Evolutionary conservation across 2,888 invertebrate genomes (phyloP).

Genomic region (Drosophila paranaensis): DNA sequence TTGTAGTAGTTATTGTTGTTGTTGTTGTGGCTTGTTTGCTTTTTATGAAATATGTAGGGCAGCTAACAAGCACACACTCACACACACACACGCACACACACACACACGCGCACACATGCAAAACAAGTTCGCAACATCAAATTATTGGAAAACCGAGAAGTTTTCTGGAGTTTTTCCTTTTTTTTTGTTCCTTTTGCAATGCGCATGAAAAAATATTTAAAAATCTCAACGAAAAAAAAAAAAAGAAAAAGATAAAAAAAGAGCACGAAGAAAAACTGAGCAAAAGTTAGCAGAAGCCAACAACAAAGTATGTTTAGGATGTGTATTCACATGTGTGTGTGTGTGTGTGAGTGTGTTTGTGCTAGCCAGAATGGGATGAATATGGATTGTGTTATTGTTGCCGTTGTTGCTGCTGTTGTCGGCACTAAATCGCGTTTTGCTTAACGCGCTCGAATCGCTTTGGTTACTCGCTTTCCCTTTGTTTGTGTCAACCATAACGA

Average conservation of each 20-base stretch:
- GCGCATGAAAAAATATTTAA: slow-evolving; percentile 69
- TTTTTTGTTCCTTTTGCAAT: slow-evolving; percentile 8
- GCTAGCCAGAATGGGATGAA: slow-evolving; percentile 29
- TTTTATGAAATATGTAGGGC: slow-evolving; percentile 80
- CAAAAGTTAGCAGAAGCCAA: slow-evolving; percentile 73
- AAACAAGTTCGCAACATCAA: slow-evolving; percentile 80
- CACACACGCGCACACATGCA: slow-evolving; percentile 43
- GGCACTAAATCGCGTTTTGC: slow-evolving; percentile 76
- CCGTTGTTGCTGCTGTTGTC: slow-evolving; percentile 20
- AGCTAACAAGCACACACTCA: slow-evolving; percentile 65
- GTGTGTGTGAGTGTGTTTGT: slow-evolving; percentile 23
- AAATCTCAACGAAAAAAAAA: slow-evolving; percentile 54
- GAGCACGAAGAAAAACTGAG: slow-evolving; percentile 46
- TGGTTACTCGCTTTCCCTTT: slow-evolving; percentile 46
- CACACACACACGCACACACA: slow-evolving; percentile 21
- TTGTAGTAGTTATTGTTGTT: slow-evolving; percentile 37
- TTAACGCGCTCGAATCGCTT: slow-evolving; percentile 75
- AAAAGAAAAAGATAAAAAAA: slow-evolving; percentile 32
- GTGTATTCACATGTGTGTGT: slow-evolving; percentile 20
- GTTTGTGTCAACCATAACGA: slow-evolving; percentile 71
- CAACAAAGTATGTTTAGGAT: slow-evolving; percentile 58
- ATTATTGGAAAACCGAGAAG: slow-evolving; percentile 78
- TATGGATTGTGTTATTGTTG: slow-evolving; percentile 34
- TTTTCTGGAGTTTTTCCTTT: slow-evolving; percentile 43
- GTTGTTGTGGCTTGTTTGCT: slow-evolving; percentile 53